These are phyloP conservation scores for Meriones unguiculatus DNA, from an alignment of 2,113 vertebrate genomes.

Conservation along the genomic window DNA sequence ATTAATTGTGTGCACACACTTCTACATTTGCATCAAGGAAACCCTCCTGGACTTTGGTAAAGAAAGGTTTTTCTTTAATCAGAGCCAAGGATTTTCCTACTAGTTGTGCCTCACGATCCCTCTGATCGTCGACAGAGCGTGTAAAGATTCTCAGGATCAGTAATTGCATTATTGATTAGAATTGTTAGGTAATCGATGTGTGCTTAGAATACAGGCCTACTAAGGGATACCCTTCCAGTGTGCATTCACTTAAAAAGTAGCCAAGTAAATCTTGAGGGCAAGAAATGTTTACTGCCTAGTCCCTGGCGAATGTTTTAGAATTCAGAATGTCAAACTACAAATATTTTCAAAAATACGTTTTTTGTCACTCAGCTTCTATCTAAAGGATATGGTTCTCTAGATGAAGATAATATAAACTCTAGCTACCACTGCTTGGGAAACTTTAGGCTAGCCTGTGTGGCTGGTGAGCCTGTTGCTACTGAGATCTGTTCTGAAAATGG, in stretches of 20 bases:
- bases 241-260: slow-evolving; percentile 54
- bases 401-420: neutral
- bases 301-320: neutral
- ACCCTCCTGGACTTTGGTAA: neutral
- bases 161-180: neutral
- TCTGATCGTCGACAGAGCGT: neutral
- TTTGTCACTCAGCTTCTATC: neutral
- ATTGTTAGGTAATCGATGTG: neutral
- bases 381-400: neutral
- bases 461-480: neutral
- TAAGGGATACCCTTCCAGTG: slow-evolving; percentile 13
- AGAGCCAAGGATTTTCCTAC: neutral
- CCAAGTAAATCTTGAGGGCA: neutral
- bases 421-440: neutral
- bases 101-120: neutral
- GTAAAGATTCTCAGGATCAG: neutral
- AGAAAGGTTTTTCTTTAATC: slow-evolving; percentile 42
- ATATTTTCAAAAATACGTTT: neutral
- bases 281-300: neutral
- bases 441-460: neutral
- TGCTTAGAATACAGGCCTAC: neutral
- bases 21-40: slow-evolving; percentile 11
- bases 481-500: neutral
- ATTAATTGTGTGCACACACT: neutral
- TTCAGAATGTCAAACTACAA: slow-evolving; percentile 17